A percentile compares a stretch with the other conserved stretches of the same genome.
Conservation (phyloP, 2,113 vertebrate species). For the Furnarius figulus region DNA sequence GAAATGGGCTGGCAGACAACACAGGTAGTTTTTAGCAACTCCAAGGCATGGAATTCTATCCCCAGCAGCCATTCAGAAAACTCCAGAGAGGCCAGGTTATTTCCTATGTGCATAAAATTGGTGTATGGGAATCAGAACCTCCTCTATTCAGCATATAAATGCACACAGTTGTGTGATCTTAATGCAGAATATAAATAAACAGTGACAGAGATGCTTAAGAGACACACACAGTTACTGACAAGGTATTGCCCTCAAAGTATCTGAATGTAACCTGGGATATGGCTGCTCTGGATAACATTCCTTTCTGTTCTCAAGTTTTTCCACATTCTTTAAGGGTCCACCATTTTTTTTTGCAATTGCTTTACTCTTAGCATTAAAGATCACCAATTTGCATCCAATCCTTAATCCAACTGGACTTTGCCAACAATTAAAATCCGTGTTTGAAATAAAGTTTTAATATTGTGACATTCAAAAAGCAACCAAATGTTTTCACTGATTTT, state of each 20-base stretch:
- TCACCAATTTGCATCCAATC: neutral
- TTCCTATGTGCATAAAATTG: constrained; percentile 35
- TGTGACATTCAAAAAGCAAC: constrained; percentile 30
- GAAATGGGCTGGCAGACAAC: neutral
- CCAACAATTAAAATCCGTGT: constrained; percentile 22
- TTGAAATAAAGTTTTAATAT: constrained; percentile 34
- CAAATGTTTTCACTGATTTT: constrained; percentile 32
- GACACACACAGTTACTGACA: neutral
- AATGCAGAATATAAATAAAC: constrained; percentile 35
- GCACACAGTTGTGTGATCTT: constrained; percentile 20
- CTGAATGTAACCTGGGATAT: neutral
- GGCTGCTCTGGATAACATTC: neutral
- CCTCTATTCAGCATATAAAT: constrained; percentile 38
- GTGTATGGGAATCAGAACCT: neutral
- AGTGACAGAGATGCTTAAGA: constrained; percentile 36
- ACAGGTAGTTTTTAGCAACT: constrained; percentile 15
- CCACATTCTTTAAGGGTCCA: neutral
- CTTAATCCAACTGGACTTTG: constrained; percentile 36
- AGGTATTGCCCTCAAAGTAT: constrained; percentile 3
- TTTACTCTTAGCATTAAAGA: neutral
- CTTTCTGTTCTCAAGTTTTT: neutral
- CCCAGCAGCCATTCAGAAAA: constrained; percentile 21
- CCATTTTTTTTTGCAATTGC: neutral
- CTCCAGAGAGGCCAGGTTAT: constrained; percentile 35
- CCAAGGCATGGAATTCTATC: constrained; percentile 18